Base-by-base conservation (phyloP, 1,140 invertebrate species). In the Calephelis virginiensis region DNA sequence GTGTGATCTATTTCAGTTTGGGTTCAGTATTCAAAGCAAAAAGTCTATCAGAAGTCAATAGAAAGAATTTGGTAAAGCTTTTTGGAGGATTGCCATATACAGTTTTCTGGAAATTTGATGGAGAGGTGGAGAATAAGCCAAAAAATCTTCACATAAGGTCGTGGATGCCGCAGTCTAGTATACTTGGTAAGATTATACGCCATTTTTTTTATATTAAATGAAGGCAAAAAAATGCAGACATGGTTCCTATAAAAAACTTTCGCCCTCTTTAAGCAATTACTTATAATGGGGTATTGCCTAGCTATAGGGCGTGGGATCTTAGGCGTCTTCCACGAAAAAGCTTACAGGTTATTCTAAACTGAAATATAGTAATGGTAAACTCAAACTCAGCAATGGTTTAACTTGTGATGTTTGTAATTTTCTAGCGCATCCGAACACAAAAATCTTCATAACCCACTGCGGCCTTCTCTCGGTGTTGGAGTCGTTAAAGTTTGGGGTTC, bases 381-480 rank as follows among this genome's bases (percentile, higher is more conserved):
- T 28, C 2, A 4, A 3, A 28, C 28, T 28, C 28, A 2, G 5
- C 28, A 28, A 28, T 28, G 2, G 28, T 28, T 28, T n/a, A n/a
- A n/a, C n/a, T n/a, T n/a, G n/a, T n/a, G n/a, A n/a, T n/a, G n/a
- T n/a, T n/a, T n/a, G 60, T 11, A 11, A 17, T 45, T 37, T 69
- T 69, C 13, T 72, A 83, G 81, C 75, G 1, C 81, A 83, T 50
- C 72, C 72, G 7, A 81, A 83, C 50, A 40, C 76, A 0, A 92
- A 92, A 71, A 63, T 94, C 3, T 95, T 95, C 71, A 92, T 95
- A n/a, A 94, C 92, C 9, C 94, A 95, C 72, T 94, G 94, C 63
- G 95, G 94, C 0, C 82, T 93, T n/a, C 85, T 94, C 12, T 94
- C 94, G 37, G 81, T 92, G 1, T 84, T 92, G 71, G 94, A 95